Evolutionary conservation across 1,140 invertebrate species (phyloP), one percentile per base, ranked within the genome.

Genomic region (Zophobas atratus): DNA sequence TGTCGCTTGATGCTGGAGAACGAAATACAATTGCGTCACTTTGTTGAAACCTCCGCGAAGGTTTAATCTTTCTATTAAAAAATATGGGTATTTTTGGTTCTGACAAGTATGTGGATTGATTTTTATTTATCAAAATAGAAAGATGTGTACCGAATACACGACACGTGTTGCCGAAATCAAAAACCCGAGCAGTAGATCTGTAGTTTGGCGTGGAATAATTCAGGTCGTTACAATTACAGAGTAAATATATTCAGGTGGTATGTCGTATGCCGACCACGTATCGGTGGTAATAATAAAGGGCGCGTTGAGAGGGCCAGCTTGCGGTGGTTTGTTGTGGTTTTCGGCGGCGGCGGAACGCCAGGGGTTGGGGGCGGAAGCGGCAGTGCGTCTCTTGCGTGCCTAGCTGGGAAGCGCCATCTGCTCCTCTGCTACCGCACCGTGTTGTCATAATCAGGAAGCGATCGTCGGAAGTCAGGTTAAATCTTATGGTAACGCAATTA

Each of bases 241-340:
- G 71, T 73, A 55, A 73, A 73, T 57, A 73, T 51, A 60, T 63
- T 75, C 53, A 63, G 73, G 74, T 63, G 57, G 74, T 51, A 49
- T 76, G 56, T 76, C 33, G 74, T 63, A 76, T 76, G 74, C 74
- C 35, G 48, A 48, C 56, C 74, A 76, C 74, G 74, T 76, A 76
- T 63, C 56, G 74, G 56, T 67, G 74, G 74, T 76, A 63, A 76
- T 76, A 63, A 63, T 76, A 76, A 63, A 63, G 74, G 74, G 60
- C 36, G 56, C 74, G 46, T 63, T 76, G 56, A 67, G 38, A 57
- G 55, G 73, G 55, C 71, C 51, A 60, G 43, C 46, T 75, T 75
- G 74, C 46, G 60, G 74, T 76, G 56, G 74, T 75, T 55, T 75
- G 74, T 63, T 75, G 73, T 75, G 56, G 56, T 76, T 60, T 70